Evolutionary conservation across 2,797 vertebrate genomes (phyloP), one percentile per base, ranked within the genome.

Genomic region (Parauchenoglanis punctatus): DNA sequence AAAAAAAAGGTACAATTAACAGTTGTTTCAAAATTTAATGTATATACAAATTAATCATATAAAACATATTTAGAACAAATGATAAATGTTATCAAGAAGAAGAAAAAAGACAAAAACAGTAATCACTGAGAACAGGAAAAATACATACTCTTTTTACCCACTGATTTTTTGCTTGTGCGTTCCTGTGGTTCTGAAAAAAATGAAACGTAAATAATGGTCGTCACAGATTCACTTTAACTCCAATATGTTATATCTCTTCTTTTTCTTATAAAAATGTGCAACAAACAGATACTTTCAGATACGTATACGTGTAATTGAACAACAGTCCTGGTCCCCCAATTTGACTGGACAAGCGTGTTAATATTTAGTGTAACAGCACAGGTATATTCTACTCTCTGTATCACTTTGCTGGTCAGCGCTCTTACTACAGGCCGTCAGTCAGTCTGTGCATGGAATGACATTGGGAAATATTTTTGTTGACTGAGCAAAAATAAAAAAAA

Each of bases 61-160:
- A 11, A 59, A 85, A 28, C 12, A 83, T 5, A 35, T 23, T 25
- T 25, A 44, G 8, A 67, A 59, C 25, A 61, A 81, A 49, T 10
- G 59, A 40, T 73, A 40, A 72, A 61, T 35, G 25, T 78, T 49
- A 12, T 11, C 56, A 25, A 40, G 46, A 52, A 70, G 17, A 67
- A 1, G 0, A 1, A 12, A 6, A 3, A 54, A 67, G 44, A 10
- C 17, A 72, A 17, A 35, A 35, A 35, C 35, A 35, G 35, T 35
- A 8, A 81, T 65, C 7, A 56, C 7, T 31, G 44, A 7, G 7
- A 72, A 46, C 15, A 59, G 54, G 20, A 59, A 86, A 68, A 12
- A 52, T 76, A 95, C 96, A 17, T 94, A 96, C 96, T 96, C 91
- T 92, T 96, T 92, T 87, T 96, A 65, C 94, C 88, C 31, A 85